Conservation (phyloP, 2,888 invertebrate genomes). For the Eulithis prunata region DNA sequence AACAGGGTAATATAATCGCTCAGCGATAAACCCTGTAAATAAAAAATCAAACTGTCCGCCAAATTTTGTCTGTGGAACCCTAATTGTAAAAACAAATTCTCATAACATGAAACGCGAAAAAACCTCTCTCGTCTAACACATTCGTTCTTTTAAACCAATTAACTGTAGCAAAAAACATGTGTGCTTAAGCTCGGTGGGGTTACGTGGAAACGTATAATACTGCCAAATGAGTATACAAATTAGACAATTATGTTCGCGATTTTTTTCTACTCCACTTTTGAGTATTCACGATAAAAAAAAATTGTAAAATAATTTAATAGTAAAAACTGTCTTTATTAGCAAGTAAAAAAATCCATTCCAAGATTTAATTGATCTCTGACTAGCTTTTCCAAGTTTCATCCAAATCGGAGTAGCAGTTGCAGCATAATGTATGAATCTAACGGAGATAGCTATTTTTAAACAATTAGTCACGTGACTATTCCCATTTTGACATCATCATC, state of each 20-base stretch:
- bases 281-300: conserved; percentile 2
- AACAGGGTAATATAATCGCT: no score
- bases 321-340: no score
- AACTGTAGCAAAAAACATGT: conserved; percentile 54
- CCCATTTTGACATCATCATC: no score
- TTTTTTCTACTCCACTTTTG: not conserved
- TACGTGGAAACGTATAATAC: not conserved
- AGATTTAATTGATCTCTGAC: no score
- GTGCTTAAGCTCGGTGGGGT: not conserved
- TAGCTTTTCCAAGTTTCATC: no score
- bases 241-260: not conserved
- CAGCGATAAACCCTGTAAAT: no score
- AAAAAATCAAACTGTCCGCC: not conserved
- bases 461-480: not conserved
- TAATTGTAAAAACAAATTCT: conserved; percentile 45
- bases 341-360: no score
- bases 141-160: conserved; percentile 66
- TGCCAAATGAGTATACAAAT: conserved; percentile 9
- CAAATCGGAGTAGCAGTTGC: no score
- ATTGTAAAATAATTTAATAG: no score
- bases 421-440: no score
- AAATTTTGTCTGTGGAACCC: not conserved
- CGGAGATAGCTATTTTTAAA: no score
- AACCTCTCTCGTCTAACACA: conserved; percentile 61
- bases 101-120: conserved; percentile 52